Base-by-base conservation (phyloP, 2,888 invertebrate genomes). In the Andrena fulva region DNA sequence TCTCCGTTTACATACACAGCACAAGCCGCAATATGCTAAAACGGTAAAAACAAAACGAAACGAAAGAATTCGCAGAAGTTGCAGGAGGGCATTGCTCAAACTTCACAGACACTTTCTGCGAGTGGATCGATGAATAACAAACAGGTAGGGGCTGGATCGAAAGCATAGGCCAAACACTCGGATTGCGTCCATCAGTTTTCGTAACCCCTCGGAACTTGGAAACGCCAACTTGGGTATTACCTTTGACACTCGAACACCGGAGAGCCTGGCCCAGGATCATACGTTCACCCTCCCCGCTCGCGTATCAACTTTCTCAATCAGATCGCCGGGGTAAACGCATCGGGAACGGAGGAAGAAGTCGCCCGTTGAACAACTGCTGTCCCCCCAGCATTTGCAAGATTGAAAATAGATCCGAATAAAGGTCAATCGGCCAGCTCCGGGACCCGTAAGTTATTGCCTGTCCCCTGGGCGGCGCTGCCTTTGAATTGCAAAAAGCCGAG, bases 321-420 rank as follows among this genome's bases (percentile, higher is more conserved):
- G 82, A 76, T 82, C 63, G 72, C 54, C 62, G 6, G 54, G 59
- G 80, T 68, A 80, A 80, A 79, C 77, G 71, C 77, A 63, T 54
- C 59, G 27, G 35, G 62, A 59, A 70, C 35, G 68, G 64, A 75
- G 56, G 74, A 68, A 16, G 42, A 42, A 69, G 77, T 67, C 60
- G 73, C 48, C 64, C 69, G 59, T 50, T 33, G 68, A 52, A 75
- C 76, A 63, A 84, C 64, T 74, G 35, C 72, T 29, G 35, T 20
- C 54, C 48, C 42, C 24, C 52, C 42, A n/a, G 64, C 52, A 59
- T 56, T 59, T 59, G 52, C 64, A 75, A 84, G 83, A 84, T 78
- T 82, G 82, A 82, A 75, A 82, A 82, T 74, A 78, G 71, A 76
- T 73, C 72, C 35, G 79, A 76, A 82, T 79, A 82, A 82, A 71